Evolutionary conservation across 2,888 invertebrate genomes (phyloP), one percentile per base, ranked within the genome.

Genomic region (Rhorus exstirpatorius): DNA sequence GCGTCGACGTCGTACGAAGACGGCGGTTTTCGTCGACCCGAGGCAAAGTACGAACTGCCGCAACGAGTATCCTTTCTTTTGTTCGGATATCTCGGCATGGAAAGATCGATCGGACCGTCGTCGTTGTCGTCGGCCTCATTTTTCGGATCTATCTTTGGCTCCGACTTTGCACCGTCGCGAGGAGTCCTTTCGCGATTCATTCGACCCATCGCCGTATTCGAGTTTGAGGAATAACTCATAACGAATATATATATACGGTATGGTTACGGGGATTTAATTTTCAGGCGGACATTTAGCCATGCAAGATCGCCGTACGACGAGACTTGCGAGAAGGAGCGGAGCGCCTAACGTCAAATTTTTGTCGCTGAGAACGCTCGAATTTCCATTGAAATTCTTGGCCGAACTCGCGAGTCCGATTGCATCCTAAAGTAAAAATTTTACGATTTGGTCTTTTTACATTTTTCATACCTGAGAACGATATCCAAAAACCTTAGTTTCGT

Each of bases 1-100:
- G 86, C 84, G 49, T 91, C 91, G 12, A 89, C 91, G 26, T 91
- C 90, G 46, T 89, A 89, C n/a, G 84, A 65, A 1, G 82, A 12
- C 0, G 79, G n/a, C 0, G 71, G 44, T 60, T 83, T 79, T 26
- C 35, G 49, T 3, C 79, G 51, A 8, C 49, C 67, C 0, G 60
- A 21, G 0, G 71, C 51, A 1, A 72, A 79, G 12, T 79, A 83
- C 8, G 71, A 76, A 67, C 79, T 76, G 1, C 51, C 49, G 8
- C 19, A 19, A 0, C 67, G 41, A 0, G 60, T 8, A 0, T 51
- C 61, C 21, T 67, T 67, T 7, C 49, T 53, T 12, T 60, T 44
- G 61, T 79, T 83, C 2, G 75, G 76, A 61, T 61, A 83, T 26
- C 83, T 75, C 0, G 83, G 79, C 83, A 79, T 83, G 14, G 83